phyloP scores from a whole-genome alignment of 2,888 invertebrate species.

The Melinaea marsaeus region DNA sequence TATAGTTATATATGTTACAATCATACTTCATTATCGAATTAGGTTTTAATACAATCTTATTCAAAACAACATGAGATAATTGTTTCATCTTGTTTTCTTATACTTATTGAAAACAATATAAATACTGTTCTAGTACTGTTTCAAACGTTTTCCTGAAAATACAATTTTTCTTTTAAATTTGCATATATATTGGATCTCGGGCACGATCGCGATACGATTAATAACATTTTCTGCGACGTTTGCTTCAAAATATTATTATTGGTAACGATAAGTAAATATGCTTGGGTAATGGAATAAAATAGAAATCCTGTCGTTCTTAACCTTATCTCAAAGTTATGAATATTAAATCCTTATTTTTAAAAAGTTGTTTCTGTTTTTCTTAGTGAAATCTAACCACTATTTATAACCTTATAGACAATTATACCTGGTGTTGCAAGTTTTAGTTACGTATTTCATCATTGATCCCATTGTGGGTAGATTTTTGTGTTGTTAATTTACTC shows the following conservation, averaged over 20 bases:
- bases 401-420: no score
- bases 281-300: constrained; percentile 5
- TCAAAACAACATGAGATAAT: no score
- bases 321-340: neutral
- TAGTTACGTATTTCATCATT: no score
- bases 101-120: neutral
- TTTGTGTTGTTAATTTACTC: no score
- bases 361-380: no score
- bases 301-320: neutral
- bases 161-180: constrained; percentile 16
- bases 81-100: no score
- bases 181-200: constrained; percentile 26
- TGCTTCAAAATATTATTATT: constrained; percentile 19
- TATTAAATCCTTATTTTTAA: neutral
- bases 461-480: no score
- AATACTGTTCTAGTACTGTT: neutral
- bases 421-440: no score
- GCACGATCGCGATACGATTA: constrained; percentile 13
- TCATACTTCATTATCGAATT: no score
- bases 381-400: no score
- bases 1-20: no score
- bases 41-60: no score
- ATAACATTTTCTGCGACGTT: constrained; percentile 11
- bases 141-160: neutral
- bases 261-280: constrained; percentile 13